Percentiles rank a stretch among this genome's conserved stretches.
phyloP scores from a whole-genome alignment of 2,113 vertebrate genomes.

The Ciconia stormi region DNA sequence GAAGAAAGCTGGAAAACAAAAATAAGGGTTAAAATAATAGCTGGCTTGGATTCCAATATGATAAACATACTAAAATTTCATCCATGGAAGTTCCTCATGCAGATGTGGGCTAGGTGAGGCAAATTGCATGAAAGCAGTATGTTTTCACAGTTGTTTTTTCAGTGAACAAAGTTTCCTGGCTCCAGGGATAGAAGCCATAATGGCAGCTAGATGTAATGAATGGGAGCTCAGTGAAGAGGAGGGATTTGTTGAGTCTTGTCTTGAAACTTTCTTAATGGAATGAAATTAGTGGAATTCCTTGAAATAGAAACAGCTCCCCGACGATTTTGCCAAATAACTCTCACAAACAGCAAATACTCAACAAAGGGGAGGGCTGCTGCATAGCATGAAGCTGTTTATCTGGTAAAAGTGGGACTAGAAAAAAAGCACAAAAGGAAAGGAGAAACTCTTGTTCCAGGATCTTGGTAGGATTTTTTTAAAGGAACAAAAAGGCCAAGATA shows the following conservation, averaged over 20 bases:
- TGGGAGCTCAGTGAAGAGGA: not conserved
- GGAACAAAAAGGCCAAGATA: not conserved
- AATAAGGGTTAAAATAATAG: not conserved
- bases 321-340: not conserved
- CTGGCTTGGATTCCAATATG: not conserved
- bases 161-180: constrained; percentile 3
- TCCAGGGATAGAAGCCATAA: not conserved
- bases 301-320: not conserved
- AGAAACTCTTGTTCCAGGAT: not conserved
- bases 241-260: constrained; percentile 30
- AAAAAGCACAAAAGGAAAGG: not conserved
- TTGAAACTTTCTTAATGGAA: constrained; percentile 6
- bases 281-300: constrained; percentile 23
- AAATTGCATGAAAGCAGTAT: not conserved
- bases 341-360: not conserved
- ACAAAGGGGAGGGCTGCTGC: not conserved
- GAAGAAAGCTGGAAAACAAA: not conserved
- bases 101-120: not conserved
- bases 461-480: not conserved
- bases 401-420: not conserved
- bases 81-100: not conserved
- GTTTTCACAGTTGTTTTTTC: not conserved
- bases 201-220: not conserved
- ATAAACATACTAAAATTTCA: not conserved
- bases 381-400: not conserved